Evolutionary conservation across 1,140 invertebrate species (phyloP).

Genomic region (Drosophila aff.): DNA sequence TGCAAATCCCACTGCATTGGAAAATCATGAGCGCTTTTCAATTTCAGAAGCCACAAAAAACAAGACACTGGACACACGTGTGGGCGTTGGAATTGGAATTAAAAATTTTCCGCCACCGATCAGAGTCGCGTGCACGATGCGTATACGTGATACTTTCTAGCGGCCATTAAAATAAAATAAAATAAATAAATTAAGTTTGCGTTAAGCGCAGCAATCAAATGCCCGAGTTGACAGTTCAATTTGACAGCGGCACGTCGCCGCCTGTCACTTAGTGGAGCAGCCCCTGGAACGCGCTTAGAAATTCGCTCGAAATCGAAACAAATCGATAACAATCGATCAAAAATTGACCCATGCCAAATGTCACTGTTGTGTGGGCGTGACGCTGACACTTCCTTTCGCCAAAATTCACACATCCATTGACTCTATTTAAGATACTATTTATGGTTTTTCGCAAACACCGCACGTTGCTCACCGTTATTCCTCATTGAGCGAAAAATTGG

Average conservation of each 20-base stretch:
- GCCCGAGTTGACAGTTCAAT: conserved; percentile 40
- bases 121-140: conserved; percentile 57
- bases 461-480: conserved; percentile 76
- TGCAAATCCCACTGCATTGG: conserved; percentile 76
- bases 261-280: conserved; percentile 74
- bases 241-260: conserved; percentile 64
- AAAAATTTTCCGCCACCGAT: conserved; percentile 33
- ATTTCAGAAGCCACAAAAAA: conserved; percentile 44
- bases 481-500: conserved; percentile 53
- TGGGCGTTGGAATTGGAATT: conserved; percentile 58
- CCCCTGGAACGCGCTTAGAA: conserved; percentile 49
- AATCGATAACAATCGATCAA: conserved; percentile 8
- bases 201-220: conserved; percentile 56
- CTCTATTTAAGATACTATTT: conserved; percentile 36
- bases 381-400: conserved; percentile 13
- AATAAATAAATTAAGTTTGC: conserved; percentile 67
- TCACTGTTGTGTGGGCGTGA: conserved; percentile 10
- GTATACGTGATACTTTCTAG: conserved; percentile 80
- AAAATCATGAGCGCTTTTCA: conserved; percentile 77
- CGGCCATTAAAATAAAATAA: conserved; percentile 67
- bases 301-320: conserved; percentile 21
- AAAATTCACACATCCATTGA: conserved; percentile 16
- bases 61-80: conserved; percentile 55
- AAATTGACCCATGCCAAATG: conserved; percentile 25
- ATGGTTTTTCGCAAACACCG: conserved; percentile 49